Percentiles rank a stretch among this genome's conserved stretches.
These are phyloP conservation scores for Erebia epiphron DNA, from an alignment of 2,888 invertebrate genomes.

Conservation along the genomic window DNA sequence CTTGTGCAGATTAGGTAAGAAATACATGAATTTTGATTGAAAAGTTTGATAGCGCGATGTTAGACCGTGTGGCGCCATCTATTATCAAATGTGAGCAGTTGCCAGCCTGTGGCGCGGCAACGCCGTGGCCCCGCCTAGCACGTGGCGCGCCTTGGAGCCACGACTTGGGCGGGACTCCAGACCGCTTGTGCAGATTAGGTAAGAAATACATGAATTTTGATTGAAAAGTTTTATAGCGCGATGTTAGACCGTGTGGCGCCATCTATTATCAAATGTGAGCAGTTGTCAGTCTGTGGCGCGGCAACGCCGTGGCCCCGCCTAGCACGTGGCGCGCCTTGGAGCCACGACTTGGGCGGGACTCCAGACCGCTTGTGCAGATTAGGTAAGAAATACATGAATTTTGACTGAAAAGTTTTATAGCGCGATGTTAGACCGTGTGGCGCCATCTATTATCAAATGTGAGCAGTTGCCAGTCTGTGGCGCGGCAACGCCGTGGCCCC, in stretches of 20 bases:
- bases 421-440: too few relatives aligned
- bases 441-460: too few relatives aligned
- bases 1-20: conserved; percentile 80
- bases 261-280: too few relatives aligned
- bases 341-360: conserved; percentile 85
- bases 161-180: conserved; percentile 86
- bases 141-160: conserved; percentile 88
- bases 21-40: too few relatives aligned
- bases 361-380: conserved; percentile 80
- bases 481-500: too few relatives aligned
- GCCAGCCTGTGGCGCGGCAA: conserved; percentile 87
- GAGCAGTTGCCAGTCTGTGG: too few relatives aligned
- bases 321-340: conserved; percentile 90
- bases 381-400: conserved; percentile 59
- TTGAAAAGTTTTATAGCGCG: too few relatives aligned
- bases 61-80: too few relatives aligned
- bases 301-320: conserved; percentile 87
- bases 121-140: conserved; percentile 88
- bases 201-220: conserved; percentile 15
- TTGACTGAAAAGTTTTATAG: too few relatives aligned
- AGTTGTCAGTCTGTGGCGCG: conserved; percentile 85
- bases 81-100: too few relatives aligned
- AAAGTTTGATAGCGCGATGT: too few relatives aligned
- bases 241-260: too few relatives aligned
- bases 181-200: conserved; percentile 81